These are phyloP conservation scores for Actinemys pallida DNA, from an alignment of 2,113 vertebrate species.

Conservation along the genomic window DNA sequence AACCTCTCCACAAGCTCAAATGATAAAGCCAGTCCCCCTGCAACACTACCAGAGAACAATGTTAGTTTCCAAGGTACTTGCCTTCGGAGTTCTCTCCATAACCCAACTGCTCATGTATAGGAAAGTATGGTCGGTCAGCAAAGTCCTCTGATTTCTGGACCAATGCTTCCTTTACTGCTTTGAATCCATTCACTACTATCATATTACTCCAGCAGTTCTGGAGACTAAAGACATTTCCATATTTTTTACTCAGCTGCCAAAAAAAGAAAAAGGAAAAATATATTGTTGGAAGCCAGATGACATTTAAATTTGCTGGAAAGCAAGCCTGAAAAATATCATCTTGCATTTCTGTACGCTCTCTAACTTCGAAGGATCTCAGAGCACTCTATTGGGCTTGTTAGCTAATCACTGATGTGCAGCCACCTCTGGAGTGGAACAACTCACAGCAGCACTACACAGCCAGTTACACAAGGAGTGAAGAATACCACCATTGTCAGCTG, in stretches of 20 bases:
- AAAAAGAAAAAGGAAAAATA: neutral
- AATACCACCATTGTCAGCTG: neutral
- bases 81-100: too few species aligned
- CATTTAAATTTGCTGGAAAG: neutral
- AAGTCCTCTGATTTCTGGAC: too few species aligned
- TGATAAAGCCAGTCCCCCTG: neutral
- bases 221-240: conserved; percentile 51
- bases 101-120: too few species aligned
- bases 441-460: neutral
- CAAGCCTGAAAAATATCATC: neutral
- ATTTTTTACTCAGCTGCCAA: conserved; percentile 72
- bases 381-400: neutral
- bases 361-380: neutral
- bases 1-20: neutral
- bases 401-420: neutral
- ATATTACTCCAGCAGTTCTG: too few species aligned
- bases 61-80: too few species aligned
- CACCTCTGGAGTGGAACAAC: neutral
- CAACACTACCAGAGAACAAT: neutral
- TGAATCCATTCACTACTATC: too few species aligned
- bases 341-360: neutral
- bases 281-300: neutral
- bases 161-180: too few species aligned
- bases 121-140: too few species aligned
- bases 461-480: neutral